Conservation (phyloP, 2,797 vertebrate genomes). For the Esox masquinongy region DNA sequence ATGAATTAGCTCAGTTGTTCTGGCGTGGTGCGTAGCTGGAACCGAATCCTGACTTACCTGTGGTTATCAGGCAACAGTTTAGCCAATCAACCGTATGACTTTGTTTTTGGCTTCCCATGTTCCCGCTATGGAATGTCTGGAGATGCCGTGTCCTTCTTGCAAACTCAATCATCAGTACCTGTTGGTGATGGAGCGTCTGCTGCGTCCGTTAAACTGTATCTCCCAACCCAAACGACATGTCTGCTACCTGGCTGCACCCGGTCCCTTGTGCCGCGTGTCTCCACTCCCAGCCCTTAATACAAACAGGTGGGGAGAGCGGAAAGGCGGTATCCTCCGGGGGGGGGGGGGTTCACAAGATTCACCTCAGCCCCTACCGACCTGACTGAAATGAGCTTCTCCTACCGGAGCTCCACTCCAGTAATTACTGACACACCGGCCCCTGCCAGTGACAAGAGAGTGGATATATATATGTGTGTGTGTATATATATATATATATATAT, state of each 20-base stretch:
- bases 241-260: constrained; percentile 57
- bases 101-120: neutral
- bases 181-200: neutral
- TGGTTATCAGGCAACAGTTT: neutral
- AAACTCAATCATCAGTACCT: neutral
- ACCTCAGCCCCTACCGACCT: constrained; percentile 53
- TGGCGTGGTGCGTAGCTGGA: too few relatives aligned
- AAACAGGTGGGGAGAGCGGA: constrained; percentile 70
- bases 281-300: constrained; percentile 56
- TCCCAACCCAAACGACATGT: constrained; percentile 57
- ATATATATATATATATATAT: neutral
- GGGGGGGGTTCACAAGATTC: constrained; percentile 42
- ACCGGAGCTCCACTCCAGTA: constrained; percentile 65
- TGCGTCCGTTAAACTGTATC: constrained; percentile 9
- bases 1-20: too few relatives aligned
- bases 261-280: constrained; percentile 46
- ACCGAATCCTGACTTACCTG: too few relatives aligned
- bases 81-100: neutral
- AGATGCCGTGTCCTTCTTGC: neutral
- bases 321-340: constrained; percentile 50
- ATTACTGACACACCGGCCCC: constrained; percentile 56
- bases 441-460: constrained; percentile 2
- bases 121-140: neutral
- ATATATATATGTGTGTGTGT: too few relatives aligned
- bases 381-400: constrained; percentile 69